Percentiles rank a stretch among this genome's conserved stretches.
These are phyloP conservation scores for Polyommatus icarus DNA, from an alignment of 2,888 invertebrate species.

Conservation along the genomic window DNA sequence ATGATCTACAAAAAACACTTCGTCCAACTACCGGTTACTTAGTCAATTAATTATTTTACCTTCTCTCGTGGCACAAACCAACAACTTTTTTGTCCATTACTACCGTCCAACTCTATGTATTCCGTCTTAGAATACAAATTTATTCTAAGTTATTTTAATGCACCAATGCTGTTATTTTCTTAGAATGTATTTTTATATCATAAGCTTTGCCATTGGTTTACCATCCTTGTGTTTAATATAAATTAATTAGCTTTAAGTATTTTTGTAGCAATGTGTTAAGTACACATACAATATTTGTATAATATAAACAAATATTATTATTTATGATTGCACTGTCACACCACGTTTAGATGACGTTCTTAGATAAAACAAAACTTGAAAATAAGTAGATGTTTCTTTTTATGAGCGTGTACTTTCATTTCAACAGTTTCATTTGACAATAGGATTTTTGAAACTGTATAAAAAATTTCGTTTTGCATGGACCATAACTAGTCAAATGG, in stretches of 20 bases:
- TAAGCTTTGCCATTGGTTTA: slow-evolving; percentile 10
- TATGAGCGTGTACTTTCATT: neutral
- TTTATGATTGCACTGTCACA: neutral
- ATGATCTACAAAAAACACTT: neutral
- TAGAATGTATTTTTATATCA: slow-evolving; percentile 2
- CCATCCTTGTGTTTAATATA: neutral
- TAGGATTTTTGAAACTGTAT: neutral
- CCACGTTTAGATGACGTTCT: neutral
- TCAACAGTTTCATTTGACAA: neutral
- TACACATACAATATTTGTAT: neutral
- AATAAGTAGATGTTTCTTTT: neutral
- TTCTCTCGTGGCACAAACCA: slow-evolving; percentile 17
- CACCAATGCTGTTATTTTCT: slow-evolving; percentile 14
- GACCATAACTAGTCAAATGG: slow-evolving; percentile 20
- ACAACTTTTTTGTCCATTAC: slow-evolving; percentile 23
- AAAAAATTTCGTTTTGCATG: neutral
- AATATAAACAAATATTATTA: neutral
- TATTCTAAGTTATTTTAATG: slow-evolving; percentile 12
- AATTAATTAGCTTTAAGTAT: slow-evolving; percentile 10
- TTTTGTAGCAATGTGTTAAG: neutral
- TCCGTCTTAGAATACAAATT: slow-evolving; percentile 27
- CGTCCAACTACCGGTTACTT: slow-evolving; percentile 15
- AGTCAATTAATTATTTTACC: slow-evolving; percentile 27
- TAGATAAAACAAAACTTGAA: neutral
- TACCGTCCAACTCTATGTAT: slow-evolving; percentile 28